Percentiles rank a stretch among this genome's conserved stretches.
Conservation (phyloP, 2,888 invertebrate species). For the Cerceris rybyensis region DNA sequence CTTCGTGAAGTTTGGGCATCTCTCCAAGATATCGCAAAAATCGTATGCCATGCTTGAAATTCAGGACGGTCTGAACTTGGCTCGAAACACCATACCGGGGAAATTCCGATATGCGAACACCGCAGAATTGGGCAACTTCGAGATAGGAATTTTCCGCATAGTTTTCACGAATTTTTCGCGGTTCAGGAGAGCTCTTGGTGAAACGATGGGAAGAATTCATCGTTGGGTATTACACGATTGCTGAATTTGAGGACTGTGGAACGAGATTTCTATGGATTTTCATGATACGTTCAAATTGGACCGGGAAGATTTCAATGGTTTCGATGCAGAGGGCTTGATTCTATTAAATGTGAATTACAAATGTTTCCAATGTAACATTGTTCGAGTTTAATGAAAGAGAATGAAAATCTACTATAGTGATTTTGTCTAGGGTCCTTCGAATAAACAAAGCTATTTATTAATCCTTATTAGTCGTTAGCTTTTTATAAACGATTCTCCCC, state of each 20-base stretch:
- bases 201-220: neutral
- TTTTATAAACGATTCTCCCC: too few relatives aligned
- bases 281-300: too few relatives aligned
- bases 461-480: too few relatives aligned
- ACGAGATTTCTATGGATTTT: neutral
- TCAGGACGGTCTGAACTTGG: slow-evolving; percentile 56
- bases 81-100: slow-evolving; percentile 41
- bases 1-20: slow-evolving; percentile 51
- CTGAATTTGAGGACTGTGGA: neutral
- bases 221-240: neutral
- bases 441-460: too few relatives aligned
- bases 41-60: slow-evolving; percentile 61
- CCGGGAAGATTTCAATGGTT: too few relatives aligned
- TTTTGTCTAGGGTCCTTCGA: too few relatives aligned
- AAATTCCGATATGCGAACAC: slow-evolving; percentile 41
- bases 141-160: slow-evolving; percentile 14
- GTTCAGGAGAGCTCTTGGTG: neutral
- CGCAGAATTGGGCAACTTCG: slow-evolving; percentile 6
- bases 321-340: neutral
- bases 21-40: slow-evolving; percentile 56
- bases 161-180: slow-evolving; percentile 1
- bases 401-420: too few relatives aligned
- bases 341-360: neutral
- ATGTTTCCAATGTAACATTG: too few relatives aligned
- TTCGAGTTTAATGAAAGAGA: too few relatives aligned